Base-by-base conservation (phyloP, 2,888 invertebrate species). In the Heliconius charithonia region DNA sequence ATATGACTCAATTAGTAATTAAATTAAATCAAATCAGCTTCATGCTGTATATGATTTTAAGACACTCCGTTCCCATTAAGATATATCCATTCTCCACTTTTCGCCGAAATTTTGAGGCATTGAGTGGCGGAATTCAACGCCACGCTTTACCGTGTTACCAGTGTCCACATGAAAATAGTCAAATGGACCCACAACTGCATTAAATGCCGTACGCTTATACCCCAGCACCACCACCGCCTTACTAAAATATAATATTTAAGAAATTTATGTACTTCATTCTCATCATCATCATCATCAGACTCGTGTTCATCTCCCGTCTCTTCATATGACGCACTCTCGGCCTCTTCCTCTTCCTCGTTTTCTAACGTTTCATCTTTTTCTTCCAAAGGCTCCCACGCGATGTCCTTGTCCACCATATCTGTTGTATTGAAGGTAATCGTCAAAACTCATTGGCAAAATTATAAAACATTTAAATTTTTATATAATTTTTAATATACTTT, bases 381-480 rank as follows among this genome's bases (percentile, higher is more conserved):
- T 81, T 95, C 95, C 37, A 96, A 88, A 7, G 95, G 92, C 83
- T 96, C 96, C 95, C 95, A 96, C 51, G 95, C 91, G 77, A 96
- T 89, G 83, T 96, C 96, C 85, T 92, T 93, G 74, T 95, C 95
- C 75, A 93, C 86, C 82, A 95, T 89, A 84, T 96, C 96, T 96
- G 84, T 25, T 71, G 16, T 9, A 69, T 69, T 51, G 7, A 51
- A 56, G 41, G 22, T 65, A 66, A 22, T 12, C 16, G 13, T 29
- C 7, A 32, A 32, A 32, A 70, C 70, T 66, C 16, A n/a, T n/a
- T n/a, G n/a, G n/a, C n/a, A n/a, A n/a, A n/a, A n/a, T n/a, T n/a
- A n/a, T n/a, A n/a, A n/a, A n/a, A n/a, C n/a, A n/a, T n/a, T n/a
- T n/a, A n/a, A n/a, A n/a, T n/a, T n/a, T n/a, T n/a, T n/a, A n/a